Evolutionary conservation across 2,888 invertebrate genomes (phyloP).

Genomic region (Octonoba sinensis): DNA sequence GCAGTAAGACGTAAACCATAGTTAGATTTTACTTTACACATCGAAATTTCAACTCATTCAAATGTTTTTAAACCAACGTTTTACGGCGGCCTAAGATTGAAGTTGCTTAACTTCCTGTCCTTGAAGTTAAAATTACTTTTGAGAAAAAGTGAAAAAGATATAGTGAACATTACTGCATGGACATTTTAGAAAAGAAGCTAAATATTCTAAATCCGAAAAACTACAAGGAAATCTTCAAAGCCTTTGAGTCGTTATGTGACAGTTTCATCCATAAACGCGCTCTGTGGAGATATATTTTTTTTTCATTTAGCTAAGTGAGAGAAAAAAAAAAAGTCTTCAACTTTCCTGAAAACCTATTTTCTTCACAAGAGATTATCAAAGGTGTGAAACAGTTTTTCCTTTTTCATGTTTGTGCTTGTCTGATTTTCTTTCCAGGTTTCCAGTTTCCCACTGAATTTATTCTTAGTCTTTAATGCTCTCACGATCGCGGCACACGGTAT

Average conservation of each 20-base stretch:
- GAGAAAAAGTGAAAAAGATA: too few species aligned
- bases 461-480: neutral
- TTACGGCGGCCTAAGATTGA: too few species aligned
- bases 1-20: too few species aligned
- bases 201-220: too few species aligned
- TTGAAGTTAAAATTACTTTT: too few species aligned
- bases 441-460: conserved; percentile 2
- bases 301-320: conserved; percentile 19
- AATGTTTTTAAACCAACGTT: too few species aligned
- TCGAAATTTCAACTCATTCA: too few species aligned
- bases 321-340: conserved; percentile 26
- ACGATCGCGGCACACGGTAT: neutral
- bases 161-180: too few species aligned
- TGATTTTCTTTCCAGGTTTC: conserved; percentile 16
- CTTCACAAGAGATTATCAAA: conserved; percentile 33
- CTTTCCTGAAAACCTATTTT: conserved; percentile 39
- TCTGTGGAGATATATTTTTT: conserved; percentile 43
- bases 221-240: too few species aligned
- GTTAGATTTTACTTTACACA: too few species aligned
- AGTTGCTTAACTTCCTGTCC: too few species aligned
- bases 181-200: too few species aligned
- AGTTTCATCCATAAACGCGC: conserved; percentile 55
- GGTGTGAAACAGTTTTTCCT: conserved; percentile 28
- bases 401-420: conserved; percentile 6
- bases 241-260: conserved; percentile 18